Base-by-base conservation (phyloP, 2,888 invertebrate species). In the Drosophila falleni region DNA sequence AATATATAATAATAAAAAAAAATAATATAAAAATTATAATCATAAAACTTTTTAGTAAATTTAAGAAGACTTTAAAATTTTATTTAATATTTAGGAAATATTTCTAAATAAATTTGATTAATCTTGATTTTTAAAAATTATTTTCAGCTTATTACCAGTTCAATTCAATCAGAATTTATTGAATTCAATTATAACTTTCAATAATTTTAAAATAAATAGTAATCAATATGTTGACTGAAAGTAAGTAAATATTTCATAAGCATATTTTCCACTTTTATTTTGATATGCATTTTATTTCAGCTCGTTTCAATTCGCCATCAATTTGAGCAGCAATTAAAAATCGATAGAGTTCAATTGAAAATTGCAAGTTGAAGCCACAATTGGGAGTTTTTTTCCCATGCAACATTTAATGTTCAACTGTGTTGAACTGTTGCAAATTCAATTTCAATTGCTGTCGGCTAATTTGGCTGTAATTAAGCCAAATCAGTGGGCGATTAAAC, bases 401-500 rank as follows among this genome's bases (percentile, higher is more conserved):
- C 29, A 51, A 9, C 41, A n/a, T 44, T n/a, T 16, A 55, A 26
- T 33, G 31, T 44, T n/a, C 31, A 55, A 26, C 46, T 44, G 19
- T 4, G 10, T 46, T 56, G 5, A 53, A 53, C 39, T 53, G 23
- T 65, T 60, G 50, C 50, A 50, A 71, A 65, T 82, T 80, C 63
- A 69, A 81, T 78, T 77, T 78, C 41, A 66, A 65, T 64, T 55
- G 62, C 56, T 26, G 49, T 46, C 53, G 51, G 62, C 53, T 59
- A 61, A 71, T 64, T 64, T 61, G 60, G 42, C 51, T 50, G 60
- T 61, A 80, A 81, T 78, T 78, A 81, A 85, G 82, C 53, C 65
- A 78, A 82, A 80, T 88, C 88, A 82, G 77, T 49, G 66, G 70
- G 63, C 80, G 65, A 76, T 82, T 86, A 88, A 86, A 82, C 82